Conservation (phyloP, 2,797 vertebrate species). For the Neosilurus hyrtlii region DNA sequence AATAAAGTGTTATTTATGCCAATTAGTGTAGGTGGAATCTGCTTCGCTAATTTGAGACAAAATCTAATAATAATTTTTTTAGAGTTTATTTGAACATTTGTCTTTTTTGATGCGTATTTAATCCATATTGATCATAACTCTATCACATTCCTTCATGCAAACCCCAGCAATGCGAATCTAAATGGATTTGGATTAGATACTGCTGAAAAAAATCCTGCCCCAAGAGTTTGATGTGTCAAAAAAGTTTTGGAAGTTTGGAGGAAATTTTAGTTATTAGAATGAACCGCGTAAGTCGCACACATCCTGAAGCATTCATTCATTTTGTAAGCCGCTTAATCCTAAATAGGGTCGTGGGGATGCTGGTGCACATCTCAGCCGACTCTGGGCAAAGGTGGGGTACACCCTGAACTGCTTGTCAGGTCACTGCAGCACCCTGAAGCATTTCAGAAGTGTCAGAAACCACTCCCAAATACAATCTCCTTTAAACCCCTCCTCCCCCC, state of each 20-base stretch:
- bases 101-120: neutral
- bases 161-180: neutral
- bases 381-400: too few relatives aligned
- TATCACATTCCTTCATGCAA: neutral
- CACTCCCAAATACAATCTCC: too few relatives aligned
- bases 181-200: neutral
- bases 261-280: neutral
- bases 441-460: too few relatives aligned
- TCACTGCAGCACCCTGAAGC: too few relatives aligned
- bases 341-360: too few relatives aligned
- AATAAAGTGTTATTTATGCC: neutral
- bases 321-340: too few relatives aligned
- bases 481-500: neutral
- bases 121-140: neutral
- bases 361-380: too few relatives aligned
- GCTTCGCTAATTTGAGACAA: neutral
- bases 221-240: neutral
- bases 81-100: neutral
- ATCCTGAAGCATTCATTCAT: too few relatives aligned
- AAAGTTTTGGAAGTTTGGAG: neutral
- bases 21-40: neutral
- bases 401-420: too few relatives aligned
- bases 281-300: too few relatives aligned
- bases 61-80: too few relatives aligned
- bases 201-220: neutral